A percentile compares a stretch with the other conserved stretches of the same genome.
These are phyloP conservation scores for Promerops cafer DNA, from an alignment of 2,113 vertebrate species.

Conservation along the genomic window DNA sequence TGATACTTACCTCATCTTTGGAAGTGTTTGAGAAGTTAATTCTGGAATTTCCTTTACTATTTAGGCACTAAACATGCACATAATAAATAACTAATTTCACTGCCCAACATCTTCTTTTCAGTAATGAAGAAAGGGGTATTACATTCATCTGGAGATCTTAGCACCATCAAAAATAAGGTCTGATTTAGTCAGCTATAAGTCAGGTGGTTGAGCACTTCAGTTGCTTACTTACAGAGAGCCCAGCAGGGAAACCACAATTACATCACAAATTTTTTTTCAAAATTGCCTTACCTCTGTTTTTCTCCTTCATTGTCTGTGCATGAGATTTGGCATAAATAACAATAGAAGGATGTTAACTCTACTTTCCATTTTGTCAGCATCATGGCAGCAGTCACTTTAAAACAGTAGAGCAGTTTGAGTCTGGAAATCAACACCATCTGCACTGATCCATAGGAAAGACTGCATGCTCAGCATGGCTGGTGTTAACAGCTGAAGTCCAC, in stretches of 20 bases:
- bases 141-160: background rate
- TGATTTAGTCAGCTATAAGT: background rate
- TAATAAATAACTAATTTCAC: background rate
- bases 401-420: background rate
- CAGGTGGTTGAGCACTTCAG: background rate
- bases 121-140: background rate
- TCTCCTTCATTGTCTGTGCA: background rate
- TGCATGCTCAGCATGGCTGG: background rate
- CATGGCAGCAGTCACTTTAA: background rate
- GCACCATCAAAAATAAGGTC: background rate
- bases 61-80: background rate
- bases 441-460: background rate
- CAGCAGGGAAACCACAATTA: background rate
- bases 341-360: rapidly evolving
- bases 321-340: background rate
- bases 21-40: background rate
- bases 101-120: background rate
- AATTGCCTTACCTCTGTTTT: background rate
- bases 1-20: background rate
- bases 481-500: background rate
- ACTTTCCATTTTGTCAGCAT: background rate
- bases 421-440: background rate
- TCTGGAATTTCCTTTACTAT: background rate
- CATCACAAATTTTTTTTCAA: background rate
- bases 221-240: background rate